phyloP scores from a whole-genome alignment of 2,888 invertebrate genomes.

The Carcina quercana region DNA sequence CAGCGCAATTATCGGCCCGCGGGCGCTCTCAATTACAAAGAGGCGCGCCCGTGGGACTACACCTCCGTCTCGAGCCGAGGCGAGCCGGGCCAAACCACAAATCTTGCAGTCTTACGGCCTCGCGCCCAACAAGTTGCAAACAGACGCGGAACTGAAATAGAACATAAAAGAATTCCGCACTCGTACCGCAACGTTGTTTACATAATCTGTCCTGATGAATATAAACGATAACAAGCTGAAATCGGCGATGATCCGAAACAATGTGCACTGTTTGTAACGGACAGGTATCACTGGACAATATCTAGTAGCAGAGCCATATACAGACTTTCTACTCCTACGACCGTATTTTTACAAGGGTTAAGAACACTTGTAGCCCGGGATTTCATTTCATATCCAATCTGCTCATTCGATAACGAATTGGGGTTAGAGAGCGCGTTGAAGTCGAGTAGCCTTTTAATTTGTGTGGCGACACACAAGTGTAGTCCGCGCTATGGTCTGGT shows the following conservation, averaged over 20 bases:
- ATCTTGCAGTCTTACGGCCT: slow-evolving; percentile 57
- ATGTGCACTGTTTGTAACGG: no score
- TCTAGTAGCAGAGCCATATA: no score
- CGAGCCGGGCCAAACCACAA: slow-evolving; percentile 44
- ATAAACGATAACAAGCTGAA: no score
- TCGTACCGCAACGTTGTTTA: no score
- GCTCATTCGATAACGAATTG: slow-evolving; percentile 51
- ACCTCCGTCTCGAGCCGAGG: slow-evolving; percentile 34
- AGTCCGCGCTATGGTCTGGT: slow-evolving; percentile 37
- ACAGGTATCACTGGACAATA: no score
- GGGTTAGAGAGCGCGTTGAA: slow-evolving; percentile 50
- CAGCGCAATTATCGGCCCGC: slow-evolving; percentile 72
- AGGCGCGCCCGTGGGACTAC: slow-evolving; percentile 67
- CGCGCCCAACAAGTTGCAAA: slow-evolving; percentile 46
- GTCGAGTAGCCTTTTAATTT: slow-evolving; percentile 72
- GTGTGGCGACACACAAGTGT: slow-evolving; percentile 70
- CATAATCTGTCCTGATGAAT: no score
- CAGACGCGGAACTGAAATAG: slow-evolving; percentile 16
- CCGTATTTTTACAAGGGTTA: no score
- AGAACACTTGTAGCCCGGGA: neutral
- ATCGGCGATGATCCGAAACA: no score
- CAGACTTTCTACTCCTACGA: no score
- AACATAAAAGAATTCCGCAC: neutral
- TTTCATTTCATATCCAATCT: slow-evolving; percentile 21
- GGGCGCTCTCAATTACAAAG: slow-evolving; percentile 72